Base-by-base conservation (phyloP, 2,113 vertebrate species). In the Polypterus bichir region DNA sequence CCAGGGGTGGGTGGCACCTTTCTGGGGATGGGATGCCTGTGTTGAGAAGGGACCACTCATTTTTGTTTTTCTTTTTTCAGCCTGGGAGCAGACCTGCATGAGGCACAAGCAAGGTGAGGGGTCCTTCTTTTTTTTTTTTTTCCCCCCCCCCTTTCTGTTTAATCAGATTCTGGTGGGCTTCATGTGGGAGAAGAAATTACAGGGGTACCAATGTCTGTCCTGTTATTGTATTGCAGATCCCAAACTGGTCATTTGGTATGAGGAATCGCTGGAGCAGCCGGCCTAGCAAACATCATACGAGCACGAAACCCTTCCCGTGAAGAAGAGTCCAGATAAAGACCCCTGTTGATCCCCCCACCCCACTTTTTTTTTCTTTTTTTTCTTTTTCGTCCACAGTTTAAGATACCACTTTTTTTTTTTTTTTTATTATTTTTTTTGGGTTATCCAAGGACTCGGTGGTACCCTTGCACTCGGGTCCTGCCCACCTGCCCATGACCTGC, bases 171-270 rank as follows among this genome's bases (percentile, higher is more conserved):
- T 5, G 44, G n/a, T n/a, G 9, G 11, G 54, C 8, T 46, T 60
- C 5, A 3, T 53, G 10, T 27, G 10, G 9, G 9, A n/a, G 48
- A 27, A 27, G 44, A 9, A n/a, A 4, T 44, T 4, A 7, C 3
- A 2, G 7, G 44, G 27, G 4, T 46, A 47, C 48, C 62, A 48
- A 68, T 49, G 7, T 5, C 9, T 62, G 46, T 48, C 6, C 57
- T 44, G 48, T 59, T 46, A 7, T 55, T 6, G 2, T 59, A 54
- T 79, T 71, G 7, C 77, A 88, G 86, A 82, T 77, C 78, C 80
- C 2, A 70, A 72, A 68, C 76, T 74, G 52, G 74, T 87, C 0
- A 61, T 86, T 44, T 85, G 85, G 83, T 87, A 83, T 66, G 79
- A 79, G 70, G 74, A 80, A 6, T 57, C 68, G 61, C 66, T 72